Conservation (phyloP, 2,797 vertebrate genomes). For the Lerista edwardsae region DNA sequence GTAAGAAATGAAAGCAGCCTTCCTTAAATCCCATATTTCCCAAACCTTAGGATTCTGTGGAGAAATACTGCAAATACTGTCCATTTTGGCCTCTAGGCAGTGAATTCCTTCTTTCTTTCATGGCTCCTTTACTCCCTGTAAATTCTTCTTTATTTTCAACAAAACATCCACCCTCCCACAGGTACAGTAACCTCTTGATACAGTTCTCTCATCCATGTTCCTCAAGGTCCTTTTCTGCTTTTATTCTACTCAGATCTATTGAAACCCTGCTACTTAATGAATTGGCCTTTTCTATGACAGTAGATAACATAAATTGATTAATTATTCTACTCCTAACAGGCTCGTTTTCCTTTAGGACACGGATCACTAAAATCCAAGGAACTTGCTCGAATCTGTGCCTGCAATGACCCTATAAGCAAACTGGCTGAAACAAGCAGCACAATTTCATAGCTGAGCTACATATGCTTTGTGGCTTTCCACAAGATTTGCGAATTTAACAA, state of each 20-base stretch:
- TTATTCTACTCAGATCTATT: slow-evolving; percentile 10
- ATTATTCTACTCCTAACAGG: neutral
- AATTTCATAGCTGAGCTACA: slow-evolving; percentile 59
- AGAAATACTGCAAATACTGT: neutral
- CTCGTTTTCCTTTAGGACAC: slow-evolving; percentile 11
- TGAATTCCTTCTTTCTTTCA: slow-evolving; percentile 6
- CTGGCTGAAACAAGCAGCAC: slow-evolving; percentile 56
- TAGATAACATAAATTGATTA: neutral
- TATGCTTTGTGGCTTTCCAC: slow-evolving; percentile 74
- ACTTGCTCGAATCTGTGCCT: slow-evolving; percentile 31
- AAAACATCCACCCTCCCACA: slow-evolving; percentile 17
- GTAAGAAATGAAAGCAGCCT: neutral
- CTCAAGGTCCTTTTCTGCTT: slow-evolving; percentile 1
- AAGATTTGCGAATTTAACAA: slow-evolving; percentile 72
- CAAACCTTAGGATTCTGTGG: neutral
- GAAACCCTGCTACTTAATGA: slow-evolving; percentile 44
- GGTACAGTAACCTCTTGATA: slow-evolving; percentile 11
- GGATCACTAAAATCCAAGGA: slow-evolving; percentile 47
- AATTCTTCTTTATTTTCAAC: neutral
- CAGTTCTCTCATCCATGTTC: neutral
- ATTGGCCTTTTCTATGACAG: slow-evolving; percentile 20
- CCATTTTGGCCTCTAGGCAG: neutral
- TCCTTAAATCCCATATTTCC: neutral
- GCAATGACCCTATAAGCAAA: slow-evolving; percentile 48
- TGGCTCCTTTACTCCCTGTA: neutral